Percentiles rank a stretch among this genome's conserved stretches.
Conservation (phyloP, 2,888 invertebrate species). For the Caenorhabditis sp. region DNA sequence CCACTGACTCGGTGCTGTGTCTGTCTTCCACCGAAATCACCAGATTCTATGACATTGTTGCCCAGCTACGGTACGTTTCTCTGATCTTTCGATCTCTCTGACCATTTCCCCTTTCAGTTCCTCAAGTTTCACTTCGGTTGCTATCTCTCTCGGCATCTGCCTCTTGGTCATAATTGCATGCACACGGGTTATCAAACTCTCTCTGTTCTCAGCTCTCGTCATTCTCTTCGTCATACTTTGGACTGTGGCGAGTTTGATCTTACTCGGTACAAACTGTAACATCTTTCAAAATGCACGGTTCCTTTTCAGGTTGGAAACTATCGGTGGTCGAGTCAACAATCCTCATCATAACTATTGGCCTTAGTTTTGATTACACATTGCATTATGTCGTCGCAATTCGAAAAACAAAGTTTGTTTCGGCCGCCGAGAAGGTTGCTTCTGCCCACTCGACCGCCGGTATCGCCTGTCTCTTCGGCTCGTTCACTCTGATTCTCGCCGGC, state of each 20-base stretch:
- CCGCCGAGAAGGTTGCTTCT: conserved; percentile 54
- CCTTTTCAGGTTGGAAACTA: conserved; percentile 77
- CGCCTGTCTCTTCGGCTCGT: conserved; percentile 61
- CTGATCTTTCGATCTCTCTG: not conserved
- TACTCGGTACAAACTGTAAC: conserved; percentile 47
- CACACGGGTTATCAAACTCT: conserved; percentile 65
- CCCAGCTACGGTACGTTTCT: conserved; percentile 40
- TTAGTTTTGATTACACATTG: conserved; percentile 81
- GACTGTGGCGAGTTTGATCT: conserved; percentile 63
- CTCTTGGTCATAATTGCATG: conserved; percentile 75
- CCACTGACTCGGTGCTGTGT: conserved; percentile 49
- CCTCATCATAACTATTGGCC: conserved; percentile 79
- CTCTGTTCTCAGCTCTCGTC: conserved; percentile 56
- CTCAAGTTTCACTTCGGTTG: conserved; percentile 65
- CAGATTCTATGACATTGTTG: conserved; percentile 66
- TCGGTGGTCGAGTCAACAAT: conserved; percentile 82
- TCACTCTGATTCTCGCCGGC: conserved; percentile 65
- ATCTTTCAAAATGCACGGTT: not conserved
- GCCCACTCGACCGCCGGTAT: conserved; percentile 65
- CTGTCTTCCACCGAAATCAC: conserved; percentile 65
- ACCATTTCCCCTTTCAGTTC: conserved; percentile 33
- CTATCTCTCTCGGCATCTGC: conserved; percentile 72
- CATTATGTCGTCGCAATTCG: conserved; percentile 72
- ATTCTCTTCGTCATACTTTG: conserved; percentile 66
- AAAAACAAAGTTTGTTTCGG: conserved; percentile 30